These are phyloP conservation scores for Euphydryas editha DNA, from an alignment of 2,888 invertebrate genomes.

Conservation along the genomic window DNA sequence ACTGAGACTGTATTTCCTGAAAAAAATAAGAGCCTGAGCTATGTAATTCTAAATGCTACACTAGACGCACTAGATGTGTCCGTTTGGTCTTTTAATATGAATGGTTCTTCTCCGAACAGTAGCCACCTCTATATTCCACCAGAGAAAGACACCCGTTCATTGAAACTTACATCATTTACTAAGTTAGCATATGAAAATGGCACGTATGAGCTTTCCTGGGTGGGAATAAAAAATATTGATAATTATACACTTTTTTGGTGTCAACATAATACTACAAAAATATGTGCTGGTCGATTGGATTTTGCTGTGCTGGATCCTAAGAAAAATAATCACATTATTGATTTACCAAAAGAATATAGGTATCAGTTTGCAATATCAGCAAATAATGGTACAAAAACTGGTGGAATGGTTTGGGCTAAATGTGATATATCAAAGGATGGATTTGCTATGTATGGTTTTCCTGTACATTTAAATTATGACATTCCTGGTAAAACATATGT, in stretches of 20 bases:
- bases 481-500: slow-evolving; percentile 68
- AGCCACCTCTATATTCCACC: slow-evolving; percentile 86
- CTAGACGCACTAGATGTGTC: slow-evolving; percentile 73
- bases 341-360: slow-evolving; percentile 83
- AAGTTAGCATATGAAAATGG: slow-evolving; percentile 89
- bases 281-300: slow-evolving; percentile 82
- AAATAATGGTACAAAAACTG: slow-evolving; percentile 87
- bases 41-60: slow-evolving; percentile 83
- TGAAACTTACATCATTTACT: slow-evolving; percentile 84
- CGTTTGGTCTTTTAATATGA: slow-evolving; percentile 85
- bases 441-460: slow-evolving; percentile 82
- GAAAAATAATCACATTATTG: slow-evolving; percentile 82
- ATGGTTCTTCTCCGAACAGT: slow-evolving; percentile 82
- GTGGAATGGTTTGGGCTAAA: slow-evolving; percentile 93
- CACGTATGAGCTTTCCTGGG: slow-evolving; percentile 72
- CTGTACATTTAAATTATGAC: slow-evolving; percentile 65
- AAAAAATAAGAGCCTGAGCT: slow-evolving; percentile 83
- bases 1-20: slow-evolving; percentile 68
- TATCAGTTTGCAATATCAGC: slow-evolving; percentile 93
- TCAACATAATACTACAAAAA: slow-evolving; percentile 68
- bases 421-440: slow-evolving; percentile 84
- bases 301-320: slow-evolving; percentile 65
- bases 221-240: slow-evolving; percentile 79
- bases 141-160: slow-evolving; percentile 68
- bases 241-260: slow-evolving; percentile 95